phyloP scores from a whole-genome alignment of 2,888 invertebrate genomes.

The Aspidiotus rigidus region DNA sequence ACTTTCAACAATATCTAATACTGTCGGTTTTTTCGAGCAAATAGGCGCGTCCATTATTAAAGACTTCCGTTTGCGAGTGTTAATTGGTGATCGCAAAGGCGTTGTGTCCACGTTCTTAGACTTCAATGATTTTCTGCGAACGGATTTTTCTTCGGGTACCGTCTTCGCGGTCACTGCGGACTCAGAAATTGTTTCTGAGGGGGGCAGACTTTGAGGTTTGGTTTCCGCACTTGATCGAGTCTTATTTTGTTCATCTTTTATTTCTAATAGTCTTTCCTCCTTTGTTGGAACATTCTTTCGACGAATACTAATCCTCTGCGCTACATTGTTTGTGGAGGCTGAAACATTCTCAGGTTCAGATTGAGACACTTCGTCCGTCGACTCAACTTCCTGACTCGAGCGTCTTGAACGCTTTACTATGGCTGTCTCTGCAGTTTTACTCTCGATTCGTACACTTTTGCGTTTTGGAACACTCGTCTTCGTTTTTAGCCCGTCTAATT shows the following conservation, averaged over 20 bases:
- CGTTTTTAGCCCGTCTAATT: neutral
- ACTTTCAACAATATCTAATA: neutral
- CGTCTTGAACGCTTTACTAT: neutral
- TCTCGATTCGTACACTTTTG: neutral
- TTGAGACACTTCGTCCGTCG: neutral
- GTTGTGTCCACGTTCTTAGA: neutral
- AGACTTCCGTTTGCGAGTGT: slow-evolving; percentile 10
- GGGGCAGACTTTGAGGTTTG: neutral
- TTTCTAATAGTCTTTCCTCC: neutral
- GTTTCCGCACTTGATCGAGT: neutral
- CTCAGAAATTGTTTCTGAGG: neutral
- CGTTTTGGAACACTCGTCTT: neutral
- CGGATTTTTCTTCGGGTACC: neutral
- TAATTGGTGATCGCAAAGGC: neutral
- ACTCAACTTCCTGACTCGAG: neutral
- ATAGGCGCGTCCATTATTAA: neutral
- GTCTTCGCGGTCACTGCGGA: slow-evolving; percentile 9
- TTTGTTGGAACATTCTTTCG: neutral
- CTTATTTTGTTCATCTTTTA: slow-evolving; percentile 12
- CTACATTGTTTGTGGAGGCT: no score
- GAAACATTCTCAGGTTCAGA: no score
- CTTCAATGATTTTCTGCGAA: slow-evolving; percentile 5
- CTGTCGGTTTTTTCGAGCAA: neutral
- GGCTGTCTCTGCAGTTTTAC: neutral
- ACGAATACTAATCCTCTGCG: neutral